These are phyloP conservation scores for Craniophora ligustri DNA, from an alignment of 2,888 invertebrate genomes.

Conservation along the genomic window DNA sequence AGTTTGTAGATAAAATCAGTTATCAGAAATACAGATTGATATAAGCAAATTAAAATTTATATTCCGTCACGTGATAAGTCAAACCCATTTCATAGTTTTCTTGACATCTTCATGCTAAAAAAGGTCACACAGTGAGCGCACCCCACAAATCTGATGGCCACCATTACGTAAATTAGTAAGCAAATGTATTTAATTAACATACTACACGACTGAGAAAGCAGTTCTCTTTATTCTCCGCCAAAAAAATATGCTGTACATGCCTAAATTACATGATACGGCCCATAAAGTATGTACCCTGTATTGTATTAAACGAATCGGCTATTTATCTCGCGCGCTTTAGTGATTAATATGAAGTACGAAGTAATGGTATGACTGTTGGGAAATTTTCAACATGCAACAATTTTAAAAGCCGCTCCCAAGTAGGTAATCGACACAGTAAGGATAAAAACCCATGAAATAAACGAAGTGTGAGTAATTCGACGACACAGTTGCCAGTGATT, in stretches of 20 bases:
- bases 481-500: neutral
- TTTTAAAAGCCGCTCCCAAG: slow-evolving; percentile 31
- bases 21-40: too few relatives aligned
- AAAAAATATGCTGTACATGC: neutral
- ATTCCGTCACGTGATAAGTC: too few relatives aligned
- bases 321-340: slow-evolving; percentile 45
- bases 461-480: neutral
- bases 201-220: slow-evolving; percentile 2
- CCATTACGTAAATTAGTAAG: neutral
- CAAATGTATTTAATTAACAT: neutral
- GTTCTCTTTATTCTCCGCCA: neutral
- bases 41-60: too few relatives aligned
- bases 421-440: slow-evolving; percentile 1
- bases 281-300: slow-evolving; percentile 16
- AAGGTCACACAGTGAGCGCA: too few relatives aligned
- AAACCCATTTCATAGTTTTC: too few relatives aligned
- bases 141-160: neutral
- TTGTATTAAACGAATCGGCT: slow-evolving; percentile 29
- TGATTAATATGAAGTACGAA: slow-evolving; percentile 57
- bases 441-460: slow-evolving; percentile 5
- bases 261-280: slow-evolving; percentile 11
- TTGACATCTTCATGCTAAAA: too few relatives aligned
- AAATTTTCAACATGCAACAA: slow-evolving; percentile 35
- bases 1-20: too few relatives aligned
- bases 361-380: slow-evolving; percentile 37